Conservation (phyloP, 2,888 invertebrate species). For the Hipparchia sbordonii region DNA sequence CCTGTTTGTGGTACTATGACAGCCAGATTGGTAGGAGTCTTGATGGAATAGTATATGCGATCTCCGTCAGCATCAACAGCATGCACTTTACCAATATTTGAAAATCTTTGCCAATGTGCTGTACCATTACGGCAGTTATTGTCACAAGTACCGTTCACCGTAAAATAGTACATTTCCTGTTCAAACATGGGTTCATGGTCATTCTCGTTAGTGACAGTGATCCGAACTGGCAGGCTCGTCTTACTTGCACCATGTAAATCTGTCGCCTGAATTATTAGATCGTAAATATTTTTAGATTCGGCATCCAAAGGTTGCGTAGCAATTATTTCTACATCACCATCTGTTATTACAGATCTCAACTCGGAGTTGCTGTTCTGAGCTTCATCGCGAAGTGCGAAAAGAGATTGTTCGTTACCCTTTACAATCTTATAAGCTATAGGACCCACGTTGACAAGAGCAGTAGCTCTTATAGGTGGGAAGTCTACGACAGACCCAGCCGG, state of each 20-base stretch:
- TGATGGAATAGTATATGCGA: conserved; percentile 92
- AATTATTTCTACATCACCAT: conserved; percentile 88
- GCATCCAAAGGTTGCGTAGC: conserved; percentile 90
- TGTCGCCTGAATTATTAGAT: conserved; percentile 90
- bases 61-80: conserved; percentile 97
- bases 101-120: conserved; percentile 89
- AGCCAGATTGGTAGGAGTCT: conserved; percentile 90
- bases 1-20: conserved; percentile 97
- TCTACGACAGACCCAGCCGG: conserved; percentile 88
- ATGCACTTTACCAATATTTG: conserved; percentile 91
- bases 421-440: conserved; percentile 91
- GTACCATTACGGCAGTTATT: conserved; percentile 84
- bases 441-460: conserved; percentile 84
- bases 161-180: conserved; percentile 89
- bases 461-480: conserved; percentile 88
- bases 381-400: conserved; percentile 88
- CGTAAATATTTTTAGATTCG: conserved; percentile 88
- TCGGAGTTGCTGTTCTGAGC: conserved; percentile 70
- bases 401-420: conserved; percentile 88
- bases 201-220: conserved; percentile 93
- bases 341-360: conserved; percentile 79
- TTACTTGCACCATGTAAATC: conserved; percentile 91
- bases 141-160: conserved; percentile 85
- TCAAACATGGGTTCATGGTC: conserved; percentile 95
- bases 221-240: conserved; percentile 89